Conservation (phyloP, 2,113 vertebrate species). For the Bucco capensis region DNA sequence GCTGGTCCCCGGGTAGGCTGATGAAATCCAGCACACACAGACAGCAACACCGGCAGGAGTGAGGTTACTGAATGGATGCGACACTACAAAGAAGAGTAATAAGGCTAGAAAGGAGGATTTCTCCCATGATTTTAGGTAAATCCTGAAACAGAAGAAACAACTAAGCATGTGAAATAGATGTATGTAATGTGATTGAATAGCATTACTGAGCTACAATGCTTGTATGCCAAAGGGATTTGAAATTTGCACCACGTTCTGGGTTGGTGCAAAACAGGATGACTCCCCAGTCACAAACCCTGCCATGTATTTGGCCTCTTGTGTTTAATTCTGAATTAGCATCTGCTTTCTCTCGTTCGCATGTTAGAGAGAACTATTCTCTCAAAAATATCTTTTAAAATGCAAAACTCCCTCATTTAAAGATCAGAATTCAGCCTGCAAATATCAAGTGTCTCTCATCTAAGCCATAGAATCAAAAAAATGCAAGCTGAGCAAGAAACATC, state of each 20-base stretch:
- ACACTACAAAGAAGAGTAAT: neutral
- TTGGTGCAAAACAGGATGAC: neutral
- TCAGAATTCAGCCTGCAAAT: neutral
- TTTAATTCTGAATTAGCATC: neutral
- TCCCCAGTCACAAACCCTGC: neutral
- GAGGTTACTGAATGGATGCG: accelerated
- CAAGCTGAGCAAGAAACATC: neutral
- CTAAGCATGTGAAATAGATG: neutral
- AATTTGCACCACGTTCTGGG: neutral
- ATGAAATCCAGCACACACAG: accelerated
- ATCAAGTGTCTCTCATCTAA: neutral
- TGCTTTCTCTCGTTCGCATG: neutral
- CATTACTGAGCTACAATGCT: neutral
- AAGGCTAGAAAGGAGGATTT: neutral
- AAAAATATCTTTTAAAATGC: neutral
- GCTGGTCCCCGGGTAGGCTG: neutral
- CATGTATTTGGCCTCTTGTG: neutral
- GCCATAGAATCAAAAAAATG: neutral
- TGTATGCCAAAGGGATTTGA: neutral
- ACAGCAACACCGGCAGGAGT: accelerated
- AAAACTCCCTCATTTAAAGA: neutral
- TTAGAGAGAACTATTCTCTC: neutral
- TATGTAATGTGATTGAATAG: neutral
- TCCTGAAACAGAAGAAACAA: neutral
- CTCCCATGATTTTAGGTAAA: neutral